These are phyloP conservation scores for Drosophila kepulauana DNA, from an alignment of 1,140 invertebrate species.

Conservation along the genomic window DNA sequence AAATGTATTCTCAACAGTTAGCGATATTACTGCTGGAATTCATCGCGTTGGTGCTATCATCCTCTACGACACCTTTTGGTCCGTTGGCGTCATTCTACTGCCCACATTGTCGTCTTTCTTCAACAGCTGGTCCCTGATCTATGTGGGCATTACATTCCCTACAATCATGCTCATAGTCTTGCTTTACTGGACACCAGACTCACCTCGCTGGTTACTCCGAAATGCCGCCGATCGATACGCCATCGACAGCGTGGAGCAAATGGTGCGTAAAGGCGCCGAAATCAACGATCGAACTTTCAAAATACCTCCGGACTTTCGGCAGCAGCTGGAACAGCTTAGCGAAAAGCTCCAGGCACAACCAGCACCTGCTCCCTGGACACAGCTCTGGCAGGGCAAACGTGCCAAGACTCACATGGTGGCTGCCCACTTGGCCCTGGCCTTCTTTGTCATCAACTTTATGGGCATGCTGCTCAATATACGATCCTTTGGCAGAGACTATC, in stretches of 20 bases:
- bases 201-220: constrained; percentile 84
- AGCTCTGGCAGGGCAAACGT: constrained; percentile 76
- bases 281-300: constrained; percentile 82
- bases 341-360: constrained; percentile 63
- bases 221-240: constrained; percentile 65
- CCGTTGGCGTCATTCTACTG: constrained; percentile 84
- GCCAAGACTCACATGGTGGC: constrained; percentile 78
- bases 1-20: constrained; percentile 47
- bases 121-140: constrained; percentile 84
- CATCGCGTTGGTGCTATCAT: constrained; percentile 84
- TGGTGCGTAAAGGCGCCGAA: constrained; percentile 75
- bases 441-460: constrained; percentile 85
- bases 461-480: constrained; percentile 85
- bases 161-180: constrained; percentile 82
- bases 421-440: constrained; percentile 76
- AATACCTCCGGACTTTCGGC: constrained; percentile 77
- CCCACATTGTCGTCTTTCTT: constrained; percentile 83
- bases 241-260: constrained; percentile 69
- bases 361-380: constrained; percentile 63
- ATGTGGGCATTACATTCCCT: constrained; percentile 84
- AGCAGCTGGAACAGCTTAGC: constrained; percentile 73
- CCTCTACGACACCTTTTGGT: constrained; percentile 85
- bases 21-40: constrained; percentile 82
- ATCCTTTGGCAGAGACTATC: constrained; percentile 83
- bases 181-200: constrained; percentile 85